These are phyloP conservation scores for Eupithecia insigniata DNA, from an alignment of 2,888 invertebrate species.

Conservation along the genomic window DNA sequence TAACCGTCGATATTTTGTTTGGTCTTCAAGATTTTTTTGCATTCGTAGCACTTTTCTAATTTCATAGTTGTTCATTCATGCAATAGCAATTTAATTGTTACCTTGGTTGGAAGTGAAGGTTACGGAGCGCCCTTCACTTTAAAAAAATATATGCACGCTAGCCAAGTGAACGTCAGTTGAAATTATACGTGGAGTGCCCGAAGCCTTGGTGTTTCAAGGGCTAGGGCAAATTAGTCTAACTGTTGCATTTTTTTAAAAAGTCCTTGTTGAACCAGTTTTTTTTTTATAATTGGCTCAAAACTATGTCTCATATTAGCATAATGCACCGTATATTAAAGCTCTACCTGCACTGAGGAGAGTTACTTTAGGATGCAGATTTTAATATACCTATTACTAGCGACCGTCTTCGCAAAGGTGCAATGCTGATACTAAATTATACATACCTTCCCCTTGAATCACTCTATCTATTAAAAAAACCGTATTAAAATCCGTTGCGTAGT, in stretches of 20 bases:
- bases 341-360: no score
- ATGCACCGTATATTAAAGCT: no score
- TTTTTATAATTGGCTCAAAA: not conserved
- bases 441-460: no score
- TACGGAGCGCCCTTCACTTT: not conserved
- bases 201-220: constrained; percentile 21
- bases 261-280: not conserved
- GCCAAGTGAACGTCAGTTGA: not conserved
- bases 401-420: no score
- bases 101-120: constrained; percentile 5
- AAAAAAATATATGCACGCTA: constrained; percentile 1
- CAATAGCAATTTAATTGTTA: not conserved
- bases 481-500: no score
- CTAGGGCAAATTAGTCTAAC: constrained; percentile 1
- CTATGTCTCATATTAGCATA: no score
- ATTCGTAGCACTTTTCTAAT: not conserved
- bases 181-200: not conserved
- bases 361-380: not conserved
- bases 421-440: no score
- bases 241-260: not conserved
- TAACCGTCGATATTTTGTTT: no score
- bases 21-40: not conserved
- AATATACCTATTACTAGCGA: not conserved
- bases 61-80: not conserved
- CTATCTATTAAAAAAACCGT: no score